Evolutionary conservation across 2,113 vertebrate genomes (phyloP).

Genomic region (Lampris megalopsis): DNA sequence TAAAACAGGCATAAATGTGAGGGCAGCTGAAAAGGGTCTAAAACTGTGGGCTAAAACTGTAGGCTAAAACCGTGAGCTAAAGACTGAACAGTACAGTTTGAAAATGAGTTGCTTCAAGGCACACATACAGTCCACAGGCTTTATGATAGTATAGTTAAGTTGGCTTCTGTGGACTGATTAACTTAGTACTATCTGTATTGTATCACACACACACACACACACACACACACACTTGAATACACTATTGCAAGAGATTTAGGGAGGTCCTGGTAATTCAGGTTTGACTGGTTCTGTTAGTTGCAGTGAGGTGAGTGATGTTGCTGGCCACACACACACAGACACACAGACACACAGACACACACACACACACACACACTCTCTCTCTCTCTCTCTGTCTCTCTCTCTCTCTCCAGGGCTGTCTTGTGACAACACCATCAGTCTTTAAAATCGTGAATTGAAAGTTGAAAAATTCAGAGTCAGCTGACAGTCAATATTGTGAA

Average conservation of each 20-base stretch:
- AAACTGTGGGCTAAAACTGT: too few species aligned
- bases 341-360: constrained; percentile 23
- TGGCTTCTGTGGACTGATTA: background rate
- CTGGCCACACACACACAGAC: constrained; percentile 15
- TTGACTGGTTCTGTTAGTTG: constrained; percentile 52
- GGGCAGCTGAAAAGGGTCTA: too few species aligned
- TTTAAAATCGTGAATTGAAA: too few species aligned
- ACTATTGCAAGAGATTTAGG: background rate
- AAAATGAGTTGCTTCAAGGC: too few species aligned
- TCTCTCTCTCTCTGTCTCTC: background rate
- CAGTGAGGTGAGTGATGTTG: constrained; percentile 21
- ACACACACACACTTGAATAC: background rate
- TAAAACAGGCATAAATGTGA: too few species aligned
- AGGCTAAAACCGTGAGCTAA: too few species aligned
- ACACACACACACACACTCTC: background rate
- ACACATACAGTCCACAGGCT: too few species aligned
- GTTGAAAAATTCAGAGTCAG: too few species aligned
- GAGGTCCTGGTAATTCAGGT: constrained; percentile 52
- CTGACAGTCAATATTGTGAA: too few species aligned
- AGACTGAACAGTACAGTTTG: too few species aligned
- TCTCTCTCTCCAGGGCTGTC: too few species aligned
- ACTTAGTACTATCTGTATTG: constrained; percentile 22
- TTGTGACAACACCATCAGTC: too few species aligned
- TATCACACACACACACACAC: constrained; percentile 32
- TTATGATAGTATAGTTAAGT: background rate